Evolutionary conservation across 2,888 invertebrate species (phyloP).

Genomic region (Abrostola triplasia): DNA sequence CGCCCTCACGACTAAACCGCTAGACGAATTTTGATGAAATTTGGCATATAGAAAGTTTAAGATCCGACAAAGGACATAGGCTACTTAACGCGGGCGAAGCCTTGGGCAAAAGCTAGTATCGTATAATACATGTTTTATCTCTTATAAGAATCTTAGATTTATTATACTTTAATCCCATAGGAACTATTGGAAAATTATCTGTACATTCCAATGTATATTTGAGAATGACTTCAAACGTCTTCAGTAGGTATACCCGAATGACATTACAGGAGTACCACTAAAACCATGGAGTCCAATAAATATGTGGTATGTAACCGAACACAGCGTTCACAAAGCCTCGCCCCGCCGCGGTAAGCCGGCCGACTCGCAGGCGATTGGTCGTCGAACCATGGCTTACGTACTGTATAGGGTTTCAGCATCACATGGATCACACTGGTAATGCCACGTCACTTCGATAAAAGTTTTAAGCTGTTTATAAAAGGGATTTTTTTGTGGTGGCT

Average conservation of each 20-base stretch:
- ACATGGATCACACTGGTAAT: conserved; percentile 63
- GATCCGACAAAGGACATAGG: too few relatives aligned
- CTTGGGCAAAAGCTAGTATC: background rate
- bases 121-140: background rate
- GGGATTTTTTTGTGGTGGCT: conserved; percentile 51
- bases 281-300: conserved; percentile 42
- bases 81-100: too few relatives aligned
- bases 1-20: too few relatives aligned
- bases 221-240: background rate
- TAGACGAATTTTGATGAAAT: too few relatives aligned
- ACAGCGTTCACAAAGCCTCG: conserved; percentile 65
- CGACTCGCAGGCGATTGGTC: conserved; percentile 69
- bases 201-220: too few relatives aligned
- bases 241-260: background rate
- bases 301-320: conserved; percentile 60
- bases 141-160: too few relatives aligned
- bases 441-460: conserved; percentile 57
- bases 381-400: conserved; percentile 63
- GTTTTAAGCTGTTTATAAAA: conserved; percentile 58
- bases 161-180: too few relatives aligned
- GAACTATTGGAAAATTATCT: too few relatives aligned
- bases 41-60: too few relatives aligned
- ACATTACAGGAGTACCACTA: conserved; percentile 13
- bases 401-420: conserved; percentile 72
- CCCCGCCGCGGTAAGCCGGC: conserved; percentile 63